phyloP scores from a whole-genome alignment of 1,140 invertebrate species.

The Drosophila cardini region DNA sequence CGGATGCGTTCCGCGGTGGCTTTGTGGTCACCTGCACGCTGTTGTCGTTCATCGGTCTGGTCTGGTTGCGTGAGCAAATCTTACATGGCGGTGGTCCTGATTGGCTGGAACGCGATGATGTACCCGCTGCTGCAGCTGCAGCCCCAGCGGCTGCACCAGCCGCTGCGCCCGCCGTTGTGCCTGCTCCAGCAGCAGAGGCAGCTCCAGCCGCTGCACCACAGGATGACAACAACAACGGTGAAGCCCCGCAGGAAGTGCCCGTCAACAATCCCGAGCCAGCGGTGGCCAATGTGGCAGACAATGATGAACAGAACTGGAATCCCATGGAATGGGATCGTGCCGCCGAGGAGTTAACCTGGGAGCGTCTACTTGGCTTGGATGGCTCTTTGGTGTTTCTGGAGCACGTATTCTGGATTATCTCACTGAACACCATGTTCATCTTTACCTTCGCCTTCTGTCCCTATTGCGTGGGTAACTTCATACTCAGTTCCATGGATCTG shows the following conservation, averaged over 20 bases:
- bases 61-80: conserved; percentile 99
- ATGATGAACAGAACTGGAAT: conserved; percentile 98
- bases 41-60: conserved; percentile 97
- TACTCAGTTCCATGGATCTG: conserved; percentile 91
- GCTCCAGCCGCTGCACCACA: conserved; percentile 68
- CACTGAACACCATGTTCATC: conserved; percentile 98
- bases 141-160: conserved; percentile 61
- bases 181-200: conserved; percentile 70
- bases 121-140: conserved; percentile 41
- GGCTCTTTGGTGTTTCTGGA: conserved; percentile 98
- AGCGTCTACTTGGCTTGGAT: conserved; percentile 97
- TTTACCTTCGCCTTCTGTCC: conserved; percentile 97
- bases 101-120: conserved; percentile 93
- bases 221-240: conserved; percentile 75
- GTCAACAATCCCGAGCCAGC: conserved; percentile 50
- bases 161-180: conserved; percentile 82
- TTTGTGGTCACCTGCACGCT: conserved; percentile 98
- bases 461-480: conserved; percentile 96
- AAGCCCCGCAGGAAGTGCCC: conserved; percentile 30
- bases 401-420: conserved; percentile 99
- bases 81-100: conserved; percentile 98
- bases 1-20: conserved; percentile 97
- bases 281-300: conserved; percentile 62
- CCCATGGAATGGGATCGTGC: conserved; percentile 99
- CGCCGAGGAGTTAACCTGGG: conserved; percentile 99